phyloP scores from a whole-genome alignment of 2,888 invertebrate species.

The Drosophila suboccidentalis region DNA sequence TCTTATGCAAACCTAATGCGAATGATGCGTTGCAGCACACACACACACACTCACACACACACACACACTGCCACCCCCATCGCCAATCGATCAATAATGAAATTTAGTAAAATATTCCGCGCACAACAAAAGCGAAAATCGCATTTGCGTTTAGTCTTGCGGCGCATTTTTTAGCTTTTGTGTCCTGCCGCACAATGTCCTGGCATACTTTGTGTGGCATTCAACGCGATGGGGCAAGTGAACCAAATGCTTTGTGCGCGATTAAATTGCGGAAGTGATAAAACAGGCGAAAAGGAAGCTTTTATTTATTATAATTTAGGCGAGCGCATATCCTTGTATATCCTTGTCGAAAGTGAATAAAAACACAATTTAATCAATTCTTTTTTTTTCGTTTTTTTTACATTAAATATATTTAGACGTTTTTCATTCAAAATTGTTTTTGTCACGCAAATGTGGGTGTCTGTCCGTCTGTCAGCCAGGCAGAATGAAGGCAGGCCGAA shows the following conservation, averaged over 20 bases:
- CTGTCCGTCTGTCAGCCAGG: slow-evolving; percentile 12
- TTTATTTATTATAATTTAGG: slow-evolving; percentile 31
- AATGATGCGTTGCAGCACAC: slow-evolving; percentile 22
- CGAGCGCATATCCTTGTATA: slow-evolving; percentile 19
- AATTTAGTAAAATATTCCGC: slow-evolving; percentile 70
- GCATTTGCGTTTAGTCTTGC: slow-evolving; percentile 49
- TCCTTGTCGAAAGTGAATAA: slow-evolving; percentile 15
- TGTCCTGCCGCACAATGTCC: slow-evolving; percentile 38
- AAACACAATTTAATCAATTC: slow-evolving; percentile 42
- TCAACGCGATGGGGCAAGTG: slow-evolving; percentile 38
- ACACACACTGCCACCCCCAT: background rate
- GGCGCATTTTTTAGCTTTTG: slow-evolving; percentile 44
- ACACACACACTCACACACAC: background rate
- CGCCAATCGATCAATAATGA: slow-evolving; percentile 71
- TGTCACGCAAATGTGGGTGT: slow-evolving; percentile 42
- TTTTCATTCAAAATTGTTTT: slow-evolving; percentile 75
- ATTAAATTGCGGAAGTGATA: slow-evolving; percentile 70
- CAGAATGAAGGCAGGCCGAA: background rate
- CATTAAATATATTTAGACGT: slow-evolving; percentile 81
- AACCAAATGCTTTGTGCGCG: slow-evolving; percentile 55
- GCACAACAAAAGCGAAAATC: slow-evolving; percentile 43
- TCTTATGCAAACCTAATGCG: slow-evolving; percentile 54
- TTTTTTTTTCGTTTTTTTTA: slow-evolving; percentile 68
- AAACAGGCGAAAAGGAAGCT: slow-evolving; percentile 47
- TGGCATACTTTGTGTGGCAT: slow-evolving; percentile 57